These are phyloP conservation scores for Himalopsyche tibetana DNA, from an alignment of 2,888 invertebrate species.

Conservation along the genomic window DNA sequence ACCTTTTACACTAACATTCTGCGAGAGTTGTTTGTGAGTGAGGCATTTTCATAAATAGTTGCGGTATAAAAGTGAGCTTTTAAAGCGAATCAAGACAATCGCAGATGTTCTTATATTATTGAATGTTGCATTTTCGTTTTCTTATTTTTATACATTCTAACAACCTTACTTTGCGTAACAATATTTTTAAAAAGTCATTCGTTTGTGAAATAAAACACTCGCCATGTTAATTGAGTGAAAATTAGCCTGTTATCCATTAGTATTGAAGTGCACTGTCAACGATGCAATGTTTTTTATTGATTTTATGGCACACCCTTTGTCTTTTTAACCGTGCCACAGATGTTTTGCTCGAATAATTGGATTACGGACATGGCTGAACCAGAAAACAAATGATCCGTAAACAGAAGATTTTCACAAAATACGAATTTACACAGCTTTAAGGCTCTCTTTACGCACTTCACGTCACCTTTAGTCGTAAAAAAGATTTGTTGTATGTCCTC, in stretches of 20 bases:
- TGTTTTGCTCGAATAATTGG: conserved; percentile 30
- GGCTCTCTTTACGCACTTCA: background rate
- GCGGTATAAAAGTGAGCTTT: no score
- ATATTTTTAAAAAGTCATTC: no score
- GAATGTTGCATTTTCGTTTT: no score
- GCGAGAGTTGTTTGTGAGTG: no score
- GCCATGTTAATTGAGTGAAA: no score
- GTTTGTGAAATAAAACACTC: no score
- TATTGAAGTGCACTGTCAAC: background rate
- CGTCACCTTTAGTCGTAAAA: background rate
- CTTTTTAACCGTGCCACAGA: background rate
- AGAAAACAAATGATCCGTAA: conserved; percentile 26
- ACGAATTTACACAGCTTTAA: background rate
- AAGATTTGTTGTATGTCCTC: background rate
- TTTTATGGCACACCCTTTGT: conserved; percentile 15
- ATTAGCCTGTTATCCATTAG: background rate
- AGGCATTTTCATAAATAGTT: no score
- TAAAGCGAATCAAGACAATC: no score
- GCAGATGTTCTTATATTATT: no score
- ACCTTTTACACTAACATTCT: no score
- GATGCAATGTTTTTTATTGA: background rate
- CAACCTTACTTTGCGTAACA: no score
- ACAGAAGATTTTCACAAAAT: conserved; percentile 14
- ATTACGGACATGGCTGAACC: conserved; percentile 30
- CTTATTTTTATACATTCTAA: no score